Evolutionary conservation across 2,888 invertebrate genomes (phyloP).

Genomic region (Balanococcus diminutus): DNA sequence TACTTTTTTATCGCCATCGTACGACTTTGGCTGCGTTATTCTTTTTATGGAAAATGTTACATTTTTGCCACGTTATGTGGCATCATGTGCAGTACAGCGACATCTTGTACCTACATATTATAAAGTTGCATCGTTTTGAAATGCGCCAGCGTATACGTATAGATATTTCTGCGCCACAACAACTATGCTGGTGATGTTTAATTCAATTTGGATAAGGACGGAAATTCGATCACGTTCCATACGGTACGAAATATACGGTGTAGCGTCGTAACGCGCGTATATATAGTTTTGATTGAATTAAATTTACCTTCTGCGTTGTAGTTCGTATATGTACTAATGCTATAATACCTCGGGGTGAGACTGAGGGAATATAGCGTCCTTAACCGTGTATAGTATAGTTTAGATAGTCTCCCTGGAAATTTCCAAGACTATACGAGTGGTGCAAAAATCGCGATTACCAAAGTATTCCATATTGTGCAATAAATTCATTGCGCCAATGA

Average conservation of each 20-base stretch:
- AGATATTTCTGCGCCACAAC: not conserved
- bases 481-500: too few species aligned
- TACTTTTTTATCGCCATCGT: not conserved
- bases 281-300: slow-evolving; percentile 7
- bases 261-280: not conserved
- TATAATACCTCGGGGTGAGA: too few species aligned
- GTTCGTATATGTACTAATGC: too few species aligned
- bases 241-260: not conserved
- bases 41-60: not conserved
- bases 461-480: too few species aligned
- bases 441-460: too few species aligned
- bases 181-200: not conserved
- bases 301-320: not conserved
- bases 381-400: too few species aligned
- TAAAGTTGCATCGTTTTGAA: not conserved
- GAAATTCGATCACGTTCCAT: slow-evolving; percentile 6
- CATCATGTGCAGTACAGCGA: not conserved
- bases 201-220: slow-evolving; percentile 4
- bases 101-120: not conserved
- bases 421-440: too few species aligned
- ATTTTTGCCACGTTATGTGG: not conserved
- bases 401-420: too few species aligned
- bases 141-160: not conserved
- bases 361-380: too few species aligned
- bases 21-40: not conserved